Evolutionary conservation across 1,140 invertebrate species (phyloP), one percentile per base, ranked within the genome.

Genomic region (Drosophila micromelanica): DNA sequence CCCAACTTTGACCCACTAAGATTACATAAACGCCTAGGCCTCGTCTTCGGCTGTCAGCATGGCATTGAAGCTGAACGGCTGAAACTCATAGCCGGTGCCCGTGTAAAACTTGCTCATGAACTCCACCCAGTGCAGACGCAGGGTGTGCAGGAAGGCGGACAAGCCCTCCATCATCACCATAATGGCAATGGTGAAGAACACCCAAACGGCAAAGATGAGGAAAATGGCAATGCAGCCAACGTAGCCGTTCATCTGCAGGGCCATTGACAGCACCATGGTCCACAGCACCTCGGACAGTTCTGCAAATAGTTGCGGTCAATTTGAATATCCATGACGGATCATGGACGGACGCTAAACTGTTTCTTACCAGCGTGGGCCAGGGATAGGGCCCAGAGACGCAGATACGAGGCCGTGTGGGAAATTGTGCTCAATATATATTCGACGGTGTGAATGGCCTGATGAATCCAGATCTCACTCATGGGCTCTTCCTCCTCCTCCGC

Each of bases 41-140:
- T 91, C 91, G 2, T 90, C 91, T n/a, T 93, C 94, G 75, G 94
- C 95, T 9, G 93, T 92, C 62, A 95, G 95, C 57, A 98, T 96
- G 5, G 94, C 94, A 89, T 97, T 97, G 93, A 99, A 99, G 75
- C 96, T 97, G 94, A 99, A 99, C 51, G 98, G 98, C 79, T 96
- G 94, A 94, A 99, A 99, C 32, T 95, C 92, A 84, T 98, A 96
- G 5, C 98, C 98, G 32, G 95, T 92, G 59, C 98, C 98, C 2
- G 94, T 91, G 92, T 99, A 99, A 93, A 99, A 99, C 92, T 99
- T 99, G 93, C 97, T 99, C 95, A 98, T 98, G 90, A 99, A 99
- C 92, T 99, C 98, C 45, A 99, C 98, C 98, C 98, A 99, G 93
- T 99, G 99, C 56, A 99, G 94, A 94, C 98, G 96, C 55, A 99